These are phyloP conservation scores for Myathropa florea DNA, from an alignment of 2,888 invertebrate genomes.

Conservation along the genomic window DNA sequence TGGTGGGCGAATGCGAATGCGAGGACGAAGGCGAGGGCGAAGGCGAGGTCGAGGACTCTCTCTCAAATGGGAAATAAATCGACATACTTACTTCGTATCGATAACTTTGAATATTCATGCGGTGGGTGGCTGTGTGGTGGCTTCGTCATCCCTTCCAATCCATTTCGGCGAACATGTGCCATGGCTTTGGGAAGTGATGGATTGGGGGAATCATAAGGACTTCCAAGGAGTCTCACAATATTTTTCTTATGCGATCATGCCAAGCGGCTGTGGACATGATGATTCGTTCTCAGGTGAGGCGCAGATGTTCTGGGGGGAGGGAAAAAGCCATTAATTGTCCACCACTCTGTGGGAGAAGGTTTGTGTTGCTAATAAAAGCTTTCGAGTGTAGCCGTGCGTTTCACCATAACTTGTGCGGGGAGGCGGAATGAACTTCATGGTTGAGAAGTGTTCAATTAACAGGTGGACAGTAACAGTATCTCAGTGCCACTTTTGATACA, in stretches of 20 bases:
- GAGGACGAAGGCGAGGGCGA: too few relatives aligned
- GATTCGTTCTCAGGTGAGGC: too few relatives aligned
- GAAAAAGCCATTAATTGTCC: conserved; percentile 4
- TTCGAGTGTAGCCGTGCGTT: conserved; percentile 42
- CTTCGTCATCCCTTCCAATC: conserved; percentile 33
- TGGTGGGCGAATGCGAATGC: neutral
- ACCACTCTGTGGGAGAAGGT: neutral
- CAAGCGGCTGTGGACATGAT: too few relatives aligned
- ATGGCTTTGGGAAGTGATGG: conserved; percentile 43
- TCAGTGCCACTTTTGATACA: neutral
- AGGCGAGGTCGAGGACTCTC: neutral
- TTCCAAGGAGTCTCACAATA: neutral
- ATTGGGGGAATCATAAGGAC: conserved; percentile 34
- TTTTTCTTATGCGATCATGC: neutral
- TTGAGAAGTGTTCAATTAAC: conserved; percentile 41
- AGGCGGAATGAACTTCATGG: conserved; percentile 9
- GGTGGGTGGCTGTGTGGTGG: neutral
- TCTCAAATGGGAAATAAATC: conserved; percentile 54
- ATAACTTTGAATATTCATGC: conserved; percentile 68
- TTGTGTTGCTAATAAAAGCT: conserved; percentile 40
- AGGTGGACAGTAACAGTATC: conserved; percentile 27
- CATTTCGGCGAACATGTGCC: conserved; percentile 58
- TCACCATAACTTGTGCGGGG: conserved; percentile 29
- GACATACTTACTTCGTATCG: conserved; percentile 53
- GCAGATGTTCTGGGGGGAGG: neutral